Evolutionary conservation across 2,888 invertebrate genomes (phyloP).

Genomic region (Nebria salina): DNA sequence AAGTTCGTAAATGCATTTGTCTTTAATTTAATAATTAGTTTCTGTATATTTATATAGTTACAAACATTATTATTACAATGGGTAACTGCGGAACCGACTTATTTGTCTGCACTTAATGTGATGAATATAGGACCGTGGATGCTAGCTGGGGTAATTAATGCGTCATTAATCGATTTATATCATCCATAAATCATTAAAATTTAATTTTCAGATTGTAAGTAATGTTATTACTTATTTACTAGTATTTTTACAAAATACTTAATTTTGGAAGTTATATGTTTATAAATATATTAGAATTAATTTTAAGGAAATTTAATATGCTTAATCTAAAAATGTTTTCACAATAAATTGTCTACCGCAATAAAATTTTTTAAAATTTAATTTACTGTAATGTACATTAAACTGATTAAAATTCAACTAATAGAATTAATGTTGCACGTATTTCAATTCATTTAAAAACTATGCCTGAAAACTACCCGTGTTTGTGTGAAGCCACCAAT

Average conservation of each 20-base stretch:
- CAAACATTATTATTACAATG: conserved; percentile 17
- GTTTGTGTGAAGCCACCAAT: conserved; percentile 24
- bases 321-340: too few species aligned
- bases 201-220: not conserved
- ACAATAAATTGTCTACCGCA: too few species aligned
- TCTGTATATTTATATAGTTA: not conserved
- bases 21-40: not conserved
- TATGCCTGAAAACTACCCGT: conserved; percentile 25
- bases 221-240: conserved; percentile 12
- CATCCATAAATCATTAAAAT: not conserved
- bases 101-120: conserved; percentile 7
- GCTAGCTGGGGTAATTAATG: not conserved
- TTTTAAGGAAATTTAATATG: too few species aligned
- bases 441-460: too few species aligned
- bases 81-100: not conserved
- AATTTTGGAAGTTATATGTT: too few species aligned
- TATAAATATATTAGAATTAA: too few species aligned
- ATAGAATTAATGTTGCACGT: too few species aligned
- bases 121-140: conserved; percentile 10
- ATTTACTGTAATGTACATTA: too few species aligned
- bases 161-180: not conserved
- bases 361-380: too few species aligned
- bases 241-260: not conserved
- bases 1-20: not conserved
- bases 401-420: too few species aligned